phyloP scores from a whole-genome alignment of 2,888 invertebrate genomes.

The Cheilosia variabilis region DNA sequence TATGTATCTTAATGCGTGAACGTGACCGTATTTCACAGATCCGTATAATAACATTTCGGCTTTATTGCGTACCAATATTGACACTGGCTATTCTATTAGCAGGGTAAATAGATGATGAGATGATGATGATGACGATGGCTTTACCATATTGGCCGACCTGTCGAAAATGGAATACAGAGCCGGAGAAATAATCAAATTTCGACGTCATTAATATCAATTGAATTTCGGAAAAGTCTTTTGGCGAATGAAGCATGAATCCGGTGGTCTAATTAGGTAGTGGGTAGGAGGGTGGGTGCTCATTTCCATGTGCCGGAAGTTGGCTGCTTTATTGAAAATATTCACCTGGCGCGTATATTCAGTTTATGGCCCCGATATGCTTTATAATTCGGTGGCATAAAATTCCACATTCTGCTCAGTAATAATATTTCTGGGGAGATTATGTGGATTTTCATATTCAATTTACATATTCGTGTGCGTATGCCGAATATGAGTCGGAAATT shows the following conservation, averaged over 20 bases:
- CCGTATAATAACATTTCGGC: slow-evolving; percentile 61
- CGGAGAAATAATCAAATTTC: slow-evolving; percentile 47
- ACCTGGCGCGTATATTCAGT: neutral
- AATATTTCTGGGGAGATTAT: slow-evolving; percentile 3
- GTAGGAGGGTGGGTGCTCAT: neutral
- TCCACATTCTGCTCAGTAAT: neutral
- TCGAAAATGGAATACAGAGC: slow-evolving; percentile 11
- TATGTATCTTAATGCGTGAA: slow-evolving; percentile 52
- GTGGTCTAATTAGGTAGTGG: neutral
- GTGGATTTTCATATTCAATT: neutral
- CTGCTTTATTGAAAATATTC: slow-evolving; percentile 5
- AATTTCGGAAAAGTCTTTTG: neutral
- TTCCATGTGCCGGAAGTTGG: neutral
- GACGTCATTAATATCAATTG: slow-evolving; percentile 54
- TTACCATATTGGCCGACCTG: slow-evolving; percentile 10
- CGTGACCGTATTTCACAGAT: slow-evolving; percentile 68
- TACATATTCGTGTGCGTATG: neutral
- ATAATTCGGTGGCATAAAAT: neutral
- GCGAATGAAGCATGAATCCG: neutral
- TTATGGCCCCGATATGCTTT: neutral
- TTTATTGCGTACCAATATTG: slow-evolving; percentile 69
- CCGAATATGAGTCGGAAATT: neutral
- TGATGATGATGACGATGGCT: slow-evolving; percentile 47
- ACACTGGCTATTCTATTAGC: slow-evolving; percentile 54
- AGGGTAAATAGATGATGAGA: slow-evolving; percentile 31